A percentile compares a stretch with the other conserved stretches of the same genome.
phyloP scores from a whole-genome alignment of 2,888 invertebrate species.

The Leptopterna dolabrata region DNA sequence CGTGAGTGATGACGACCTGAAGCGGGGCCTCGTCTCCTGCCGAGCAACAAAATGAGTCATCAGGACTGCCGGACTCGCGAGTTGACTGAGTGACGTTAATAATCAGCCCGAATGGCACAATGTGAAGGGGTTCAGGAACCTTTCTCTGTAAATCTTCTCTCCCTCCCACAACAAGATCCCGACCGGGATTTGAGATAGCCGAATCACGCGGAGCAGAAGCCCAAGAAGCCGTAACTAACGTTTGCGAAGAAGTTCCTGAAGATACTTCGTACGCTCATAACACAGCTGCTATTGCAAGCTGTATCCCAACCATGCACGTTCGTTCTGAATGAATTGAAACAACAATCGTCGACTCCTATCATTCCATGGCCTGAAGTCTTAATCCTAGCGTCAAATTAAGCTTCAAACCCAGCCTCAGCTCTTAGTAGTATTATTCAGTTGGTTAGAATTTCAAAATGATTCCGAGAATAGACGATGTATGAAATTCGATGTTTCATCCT shows the following conservation, averaged over 20 bases:
- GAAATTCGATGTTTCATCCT: no score
- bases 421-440: no score
- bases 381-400: no score
- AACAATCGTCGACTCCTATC: no score
- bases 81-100: slow-evolving; percentile 53
- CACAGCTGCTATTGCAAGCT: not conserved
- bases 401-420: no score
- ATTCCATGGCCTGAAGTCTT: no score
- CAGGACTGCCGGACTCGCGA: slow-evolving; percentile 19
- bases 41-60: slow-evolving; percentile 54
- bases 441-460: no score
- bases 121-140: slow-evolving; percentile 42
- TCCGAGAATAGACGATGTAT: no score
- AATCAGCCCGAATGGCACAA: slow-evolving; percentile 43
- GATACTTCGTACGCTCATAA: no score
- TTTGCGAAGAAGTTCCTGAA: not conserved
- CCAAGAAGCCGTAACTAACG: not conserved
- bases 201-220: not conserved
- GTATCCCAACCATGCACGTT: not conserved
- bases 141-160: slow-evolving; percentile 46
- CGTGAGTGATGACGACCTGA: slow-evolving; percentile 48
- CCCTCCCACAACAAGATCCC: not conserved
- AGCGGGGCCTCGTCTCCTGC: slow-evolving; percentile 35
- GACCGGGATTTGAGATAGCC: not conserved
- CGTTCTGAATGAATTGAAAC: no score